phyloP scores from a whole-genome alignment of 2,797 vertebrate species.

The Neosalanx taihuensis region DNA sequence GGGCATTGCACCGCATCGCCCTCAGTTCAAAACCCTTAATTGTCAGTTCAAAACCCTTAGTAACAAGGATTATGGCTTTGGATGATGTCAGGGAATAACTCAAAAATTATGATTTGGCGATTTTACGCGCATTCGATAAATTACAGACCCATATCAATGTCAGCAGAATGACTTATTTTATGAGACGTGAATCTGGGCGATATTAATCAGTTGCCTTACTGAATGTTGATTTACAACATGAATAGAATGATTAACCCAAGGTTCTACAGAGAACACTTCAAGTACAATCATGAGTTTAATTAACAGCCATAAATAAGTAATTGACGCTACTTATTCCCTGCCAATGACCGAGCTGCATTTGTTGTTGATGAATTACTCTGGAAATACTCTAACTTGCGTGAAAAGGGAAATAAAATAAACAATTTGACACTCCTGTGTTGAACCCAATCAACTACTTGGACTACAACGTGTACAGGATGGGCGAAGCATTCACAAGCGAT shows the following conservation, averaged over 20 bases:
- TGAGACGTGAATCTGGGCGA: too few relatives aligned
- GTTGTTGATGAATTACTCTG: conserved; percentile 51
- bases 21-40: too few relatives aligned
- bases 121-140: too few relatives aligned
- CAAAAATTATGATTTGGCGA: too few relatives aligned
- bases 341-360: conserved; percentile 47
- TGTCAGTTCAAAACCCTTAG: too few relatives aligned
- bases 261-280: conserved; percentile 34
- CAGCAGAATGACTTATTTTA: too few relatives aligned
- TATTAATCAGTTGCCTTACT: not conserved
- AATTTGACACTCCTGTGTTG: conserved; percentile 51
- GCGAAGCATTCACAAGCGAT: conserved; percentile 27
- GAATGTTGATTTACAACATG: conserved; percentile 30
- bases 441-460: conserved; percentile 57
- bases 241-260: conserved; percentile 34
- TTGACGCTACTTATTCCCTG: conserved; percentile 47
- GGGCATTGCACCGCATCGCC: not conserved
- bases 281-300: conserved; percentile 60
- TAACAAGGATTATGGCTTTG: too few relatives aligned
- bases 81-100: too few relatives aligned
- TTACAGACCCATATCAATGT: too few relatives aligned
- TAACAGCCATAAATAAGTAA: conserved; percentile 58
- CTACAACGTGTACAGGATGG: conserved; percentile 40
- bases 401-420: conserved; percentile 49
- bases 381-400: conserved; percentile 48